Percentiles rank a stretch among this genome's conserved stretches.
These are phyloP conservation scores for Lepidonotus clava DNA, from an alignment of 2,888 invertebrate genomes.

Conservation along the genomic window DNA sequence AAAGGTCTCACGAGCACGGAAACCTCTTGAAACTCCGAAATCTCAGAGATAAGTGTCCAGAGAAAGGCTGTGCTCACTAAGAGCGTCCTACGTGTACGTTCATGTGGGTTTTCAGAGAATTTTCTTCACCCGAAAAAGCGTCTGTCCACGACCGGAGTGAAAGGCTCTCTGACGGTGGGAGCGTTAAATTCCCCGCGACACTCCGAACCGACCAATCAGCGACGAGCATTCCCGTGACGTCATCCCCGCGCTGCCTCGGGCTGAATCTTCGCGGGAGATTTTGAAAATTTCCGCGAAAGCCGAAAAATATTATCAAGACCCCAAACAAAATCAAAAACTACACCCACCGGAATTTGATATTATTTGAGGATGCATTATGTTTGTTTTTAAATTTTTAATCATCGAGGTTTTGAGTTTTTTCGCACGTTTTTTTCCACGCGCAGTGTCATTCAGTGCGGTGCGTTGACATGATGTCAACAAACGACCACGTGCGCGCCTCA, in stretches of 20 bases:
- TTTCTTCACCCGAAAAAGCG: not conserved
- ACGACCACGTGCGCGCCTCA: not conserved
- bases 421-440: too few species aligned
- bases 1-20: not conserved
- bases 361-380: too few species aligned
- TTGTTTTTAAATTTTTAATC: too few species aligned
- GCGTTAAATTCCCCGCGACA: conserved; percentile 74
- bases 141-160: not conserved
- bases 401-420: too few species aligned
- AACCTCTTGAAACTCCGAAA: conserved; percentile 23
- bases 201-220: conserved; percentile 71
- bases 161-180: conserved; percentile 25
- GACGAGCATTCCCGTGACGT: conserved; percentile 62
- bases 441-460: not conserved
- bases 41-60: not conserved
- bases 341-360: too few species aligned
- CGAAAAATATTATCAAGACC: too few species aligned
- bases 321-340: too few species aligned
- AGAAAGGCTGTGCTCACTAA: not conserved
- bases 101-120: conserved; percentile 21
- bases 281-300: conserved; percentile 43
- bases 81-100: not conserved
- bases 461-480: not conserved
- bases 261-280: conserved; percentile 36
- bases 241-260: conserved; percentile 11